These are phyloP conservation scores for Trisateles emortualis DNA, from an alignment of 2,888 invertebrate species.

Conservation along the genomic window DNA sequence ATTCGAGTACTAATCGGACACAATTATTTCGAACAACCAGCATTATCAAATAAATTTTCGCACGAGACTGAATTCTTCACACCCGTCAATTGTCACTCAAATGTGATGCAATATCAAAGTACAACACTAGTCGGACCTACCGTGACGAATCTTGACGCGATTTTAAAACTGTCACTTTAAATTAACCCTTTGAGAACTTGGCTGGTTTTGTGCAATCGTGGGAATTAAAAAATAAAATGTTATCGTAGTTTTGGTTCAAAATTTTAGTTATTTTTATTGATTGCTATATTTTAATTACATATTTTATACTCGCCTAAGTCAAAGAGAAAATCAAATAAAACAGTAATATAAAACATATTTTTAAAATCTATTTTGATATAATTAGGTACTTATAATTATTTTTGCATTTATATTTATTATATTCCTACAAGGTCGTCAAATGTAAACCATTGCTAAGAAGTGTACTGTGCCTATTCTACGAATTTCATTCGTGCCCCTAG, in stretches of 20 bases:
- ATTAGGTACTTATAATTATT: too few species aligned
- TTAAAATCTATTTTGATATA: too few species aligned
- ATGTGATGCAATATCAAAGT: constrained; percentile 74
- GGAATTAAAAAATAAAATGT: constrained; percentile 51
- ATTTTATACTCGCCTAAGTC: too few species aligned
- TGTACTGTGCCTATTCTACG: too few species aligned
- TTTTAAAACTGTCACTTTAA: constrained; percentile 80
- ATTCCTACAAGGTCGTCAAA: too few species aligned
- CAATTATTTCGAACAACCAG: constrained; percentile 27
- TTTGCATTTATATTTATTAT: too few species aligned
- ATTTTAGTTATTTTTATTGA: too few species aligned
- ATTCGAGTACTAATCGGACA: background rate
- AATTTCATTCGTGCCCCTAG: too few species aligned
- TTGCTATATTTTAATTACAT: too few species aligned
- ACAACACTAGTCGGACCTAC: constrained; percentile 64
- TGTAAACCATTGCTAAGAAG: too few species aligned
- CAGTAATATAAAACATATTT: too few species aligned
- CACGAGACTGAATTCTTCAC: constrained; percentile 78
- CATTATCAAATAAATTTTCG: constrained; percentile 60
- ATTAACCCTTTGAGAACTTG: constrained; percentile 72
- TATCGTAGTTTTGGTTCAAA: background rate
- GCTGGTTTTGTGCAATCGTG: constrained; percentile 56
- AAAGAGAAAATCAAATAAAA: too few species aligned
- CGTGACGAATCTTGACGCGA: constrained; percentile 74
- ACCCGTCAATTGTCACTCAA: constrained; percentile 79